Percentiles rank a stretch among this genome's conserved stretches.
Evolutionary conservation across 2,797 vertebrate species (phyloP).

Genomic region (Capromys pilorides): DNA sequence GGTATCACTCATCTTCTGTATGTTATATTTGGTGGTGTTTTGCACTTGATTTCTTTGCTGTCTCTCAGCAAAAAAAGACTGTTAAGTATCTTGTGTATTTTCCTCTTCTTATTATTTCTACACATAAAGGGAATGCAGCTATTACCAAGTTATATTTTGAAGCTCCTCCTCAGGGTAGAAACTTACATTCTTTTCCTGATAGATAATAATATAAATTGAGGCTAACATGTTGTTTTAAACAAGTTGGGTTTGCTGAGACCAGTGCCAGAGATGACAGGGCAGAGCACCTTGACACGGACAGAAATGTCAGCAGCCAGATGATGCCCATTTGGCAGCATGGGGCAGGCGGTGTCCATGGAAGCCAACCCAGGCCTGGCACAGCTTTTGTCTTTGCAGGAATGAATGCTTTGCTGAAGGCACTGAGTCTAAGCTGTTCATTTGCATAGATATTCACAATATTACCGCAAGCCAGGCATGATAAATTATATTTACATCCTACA

Average conservation of each 20-base stretch:
- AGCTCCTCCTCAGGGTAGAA: neutral
- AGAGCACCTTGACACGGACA: neutral
- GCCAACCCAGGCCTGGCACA: conserved; percentile 5
- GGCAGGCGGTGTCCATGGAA: conserved; percentile 61
- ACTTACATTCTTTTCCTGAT: neutral
- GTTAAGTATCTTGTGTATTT: conserved; percentile 33
- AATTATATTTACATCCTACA: conserved; percentile 71
- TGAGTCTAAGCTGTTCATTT: conserved; percentile 76
- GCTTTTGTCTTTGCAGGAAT: conserved; percentile 54
- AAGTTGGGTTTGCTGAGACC: conserved; percentile 7
- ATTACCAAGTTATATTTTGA: conserved; percentile 33
- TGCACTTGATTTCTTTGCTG: conserved; percentile 13
- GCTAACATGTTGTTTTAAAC: neutral
- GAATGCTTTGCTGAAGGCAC: conserved; percentile 57
- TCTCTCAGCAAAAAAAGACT: neutral
- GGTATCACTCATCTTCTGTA: neutral
- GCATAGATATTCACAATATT: conserved; percentile 66
- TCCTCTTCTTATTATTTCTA: conserved; percentile 27
- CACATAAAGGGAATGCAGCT: conserved; percentile 49
- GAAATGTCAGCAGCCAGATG: conserved; percentile 46
- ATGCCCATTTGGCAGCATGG: conserved; percentile 48
- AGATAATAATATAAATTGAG: conserved; percentile 16
- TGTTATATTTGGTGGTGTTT: neutral
- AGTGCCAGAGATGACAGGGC: conserved; percentile 34
- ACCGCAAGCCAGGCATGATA: conserved; percentile 36